Conservation (phyloP, 1,140 invertebrate species). For the Saccostrea glomerata region DNA sequence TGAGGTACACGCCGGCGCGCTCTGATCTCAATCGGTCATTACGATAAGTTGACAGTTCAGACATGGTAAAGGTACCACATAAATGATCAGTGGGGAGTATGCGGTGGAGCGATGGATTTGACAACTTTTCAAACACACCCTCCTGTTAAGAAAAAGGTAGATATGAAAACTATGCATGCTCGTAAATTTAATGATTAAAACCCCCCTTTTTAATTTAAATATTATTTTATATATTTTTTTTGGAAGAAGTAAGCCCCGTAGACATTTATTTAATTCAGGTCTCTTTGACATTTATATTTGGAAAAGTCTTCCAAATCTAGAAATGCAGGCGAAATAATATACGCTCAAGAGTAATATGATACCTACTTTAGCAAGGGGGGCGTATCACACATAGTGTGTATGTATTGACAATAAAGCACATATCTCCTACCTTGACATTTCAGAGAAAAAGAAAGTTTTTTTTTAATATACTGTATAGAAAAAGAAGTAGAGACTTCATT, state of each 20-base stretch:
- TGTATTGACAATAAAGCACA: conserved; percentile 12
- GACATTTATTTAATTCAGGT: too few relatives aligned
- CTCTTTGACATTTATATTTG: too few relatives aligned
- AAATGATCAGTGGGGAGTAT: neutral
- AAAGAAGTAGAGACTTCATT: neutral
- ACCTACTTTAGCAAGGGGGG: conserved; percentile 3
- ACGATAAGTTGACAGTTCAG: conserved; percentile 8
- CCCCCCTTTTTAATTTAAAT: too few relatives aligned
- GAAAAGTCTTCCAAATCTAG: too few relatives aligned
- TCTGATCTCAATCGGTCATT: conserved; percentile 34
- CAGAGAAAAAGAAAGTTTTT: neutral
- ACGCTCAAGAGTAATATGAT: neutral
- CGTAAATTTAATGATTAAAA: too few relatives aligned
- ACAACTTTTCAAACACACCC: conserved; percentile 1
- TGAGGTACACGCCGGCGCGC: conserved; percentile 31
- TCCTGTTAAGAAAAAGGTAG: neutral
- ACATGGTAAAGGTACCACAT: conserved; percentile 14
- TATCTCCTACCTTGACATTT: conserved; percentile 8
- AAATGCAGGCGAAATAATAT: neutral
- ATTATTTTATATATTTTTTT: too few relatives aligned
- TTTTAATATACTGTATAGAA: neutral
- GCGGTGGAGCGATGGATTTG: neutral
- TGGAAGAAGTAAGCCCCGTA: too few relatives aligned
- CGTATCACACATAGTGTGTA: conserved; percentile 5
- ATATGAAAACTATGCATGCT: too few relatives aligned